phyloP scores from a whole-genome alignment of 2,113 vertebrate genomes.

The Herpailurus yagouaroundi region DNA sequence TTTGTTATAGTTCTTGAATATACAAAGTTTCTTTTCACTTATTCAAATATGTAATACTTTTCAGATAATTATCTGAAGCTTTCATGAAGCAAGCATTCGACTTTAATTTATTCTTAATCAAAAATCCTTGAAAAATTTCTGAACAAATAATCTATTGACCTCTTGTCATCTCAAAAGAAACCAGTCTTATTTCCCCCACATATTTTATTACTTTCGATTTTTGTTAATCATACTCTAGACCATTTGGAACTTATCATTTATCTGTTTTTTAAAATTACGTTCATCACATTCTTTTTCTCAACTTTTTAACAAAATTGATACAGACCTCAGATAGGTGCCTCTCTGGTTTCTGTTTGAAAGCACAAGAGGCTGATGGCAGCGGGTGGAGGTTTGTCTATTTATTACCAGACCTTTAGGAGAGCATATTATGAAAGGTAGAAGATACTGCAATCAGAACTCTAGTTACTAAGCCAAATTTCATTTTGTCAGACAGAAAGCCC shows the following conservation, averaged over 20 bases:
- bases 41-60: not conserved
- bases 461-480: not conserved
- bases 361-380: not conserved
- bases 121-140: slow-evolving; percentile 27
- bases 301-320: not conserved
- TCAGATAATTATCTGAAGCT: slow-evolving; percentile 2
- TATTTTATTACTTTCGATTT: slow-evolving; percentile 7
- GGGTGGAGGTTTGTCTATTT: not conserved
- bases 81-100: not conserved
- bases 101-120: not conserved
- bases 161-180: slow-evolving; percentile 28
- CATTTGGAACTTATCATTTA: slow-evolving; percentile 31
- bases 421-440: not conserved
- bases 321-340: not conserved
- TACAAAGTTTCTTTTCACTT: not conserved
- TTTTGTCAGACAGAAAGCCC: slow-evolving; percentile 23
- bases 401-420: not conserved
- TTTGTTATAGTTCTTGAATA: not conserved
- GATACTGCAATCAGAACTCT: not conserved
- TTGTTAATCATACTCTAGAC: not conserved
- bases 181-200: not conserved
- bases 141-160: not conserved
- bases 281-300: slow-evolving; percentile 9
- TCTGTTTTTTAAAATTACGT: slow-evolving; percentile 47
- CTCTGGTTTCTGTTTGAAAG: not conserved